A percentile compares a stretch with the other conserved stretches of the same genome.
These are phyloP conservation scores for Ectropis crepuscularia DNA, from an alignment of 2,888 invertebrate genomes.

Conservation along the genomic window DNA sequence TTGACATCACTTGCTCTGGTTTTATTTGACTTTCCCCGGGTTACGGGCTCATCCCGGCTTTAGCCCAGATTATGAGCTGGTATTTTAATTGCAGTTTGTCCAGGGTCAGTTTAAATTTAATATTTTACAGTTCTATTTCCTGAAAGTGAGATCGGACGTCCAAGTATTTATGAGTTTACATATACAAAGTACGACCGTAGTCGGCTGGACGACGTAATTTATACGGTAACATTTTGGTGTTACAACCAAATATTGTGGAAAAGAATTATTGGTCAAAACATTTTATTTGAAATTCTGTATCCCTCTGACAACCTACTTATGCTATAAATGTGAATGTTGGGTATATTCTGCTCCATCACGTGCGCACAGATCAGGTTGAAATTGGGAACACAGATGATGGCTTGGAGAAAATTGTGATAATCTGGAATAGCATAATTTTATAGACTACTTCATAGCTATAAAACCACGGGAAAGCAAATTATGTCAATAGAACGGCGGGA, in stretches of 20 bases:
- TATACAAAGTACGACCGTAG: conserved; percentile 7
- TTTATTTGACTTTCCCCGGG: conserved; percentile 36
- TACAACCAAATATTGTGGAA: background rate
- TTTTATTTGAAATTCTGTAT: background rate
- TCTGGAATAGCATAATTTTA: too few relatives aligned
- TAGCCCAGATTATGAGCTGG: conserved; percentile 35
- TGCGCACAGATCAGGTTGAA: too few relatives aligned
- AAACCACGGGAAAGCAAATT: too few relatives aligned
- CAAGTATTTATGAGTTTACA: conserved; percentile 14
- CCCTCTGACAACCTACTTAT: too few relatives aligned
- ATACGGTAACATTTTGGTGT: background rate
- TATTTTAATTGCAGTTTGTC: conserved; percentile 51
- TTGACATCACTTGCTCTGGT: conserved; percentile 36
- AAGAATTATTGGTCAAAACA: background rate
- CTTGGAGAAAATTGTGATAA: too few relatives aligned
- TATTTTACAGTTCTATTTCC: conserved; percentile 44
- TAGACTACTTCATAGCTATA: too few relatives aligned
- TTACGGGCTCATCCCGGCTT: conserved; percentile 42
- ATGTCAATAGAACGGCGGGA: too few relatives aligned
- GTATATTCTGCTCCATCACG: too few relatives aligned
- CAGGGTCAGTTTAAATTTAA: conserved; percentile 49
- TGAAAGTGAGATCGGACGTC: conserved; percentile 11
- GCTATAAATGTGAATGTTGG: too few relatives aligned
- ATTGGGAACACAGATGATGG: too few relatives aligned
- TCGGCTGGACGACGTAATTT: background rate